These are phyloP conservation scores for Hylia prasina DNA, from an alignment of 2,113 vertebrate species.

Conservation along the genomic window DNA sequence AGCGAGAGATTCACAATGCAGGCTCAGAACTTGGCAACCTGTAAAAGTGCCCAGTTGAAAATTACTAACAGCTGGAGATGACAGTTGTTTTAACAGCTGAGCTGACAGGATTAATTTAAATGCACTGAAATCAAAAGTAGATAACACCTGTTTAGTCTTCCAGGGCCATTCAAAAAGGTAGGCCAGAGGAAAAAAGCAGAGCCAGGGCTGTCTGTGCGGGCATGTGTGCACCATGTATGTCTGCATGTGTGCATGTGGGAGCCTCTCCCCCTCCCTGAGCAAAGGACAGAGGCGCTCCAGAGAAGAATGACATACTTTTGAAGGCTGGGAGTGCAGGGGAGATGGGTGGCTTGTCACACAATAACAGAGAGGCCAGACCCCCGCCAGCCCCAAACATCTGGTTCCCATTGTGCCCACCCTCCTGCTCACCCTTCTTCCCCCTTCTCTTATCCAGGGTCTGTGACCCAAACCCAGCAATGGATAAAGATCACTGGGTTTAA, in stretches of 20 bases:
- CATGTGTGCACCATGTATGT: neutral
- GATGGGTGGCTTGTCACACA: slow-evolving; percentile 15
- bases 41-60: slow-evolving; percentile 95
- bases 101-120: slow-evolving; percentile 99
- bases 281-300: slow-evolving; percentile 41
- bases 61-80: slow-evolving; percentile 99
- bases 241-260: neutral
- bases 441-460: slow-evolving; percentile 71
- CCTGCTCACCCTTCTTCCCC: slow-evolving; percentile 38
- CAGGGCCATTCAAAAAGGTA: slow-evolving; percentile 85
- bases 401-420: slow-evolving; percentile 75
- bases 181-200: slow-evolving; percentile 68
- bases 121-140: slow-evolving; percentile 99
- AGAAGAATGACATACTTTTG: slow-evolving; percentile 47
- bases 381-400: slow-evolving; percentile 86
- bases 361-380: slow-evolving; percentile 41
- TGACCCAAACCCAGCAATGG: slow-evolving; percentile 77
- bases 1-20: slow-evolving; percentile 70
- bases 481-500: slow-evolving; percentile 80
- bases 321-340: neutral
- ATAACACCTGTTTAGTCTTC: slow-evolving; percentile 99
- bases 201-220: slow-evolving; percentile 51
- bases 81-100: slow-evolving; percentile 99
- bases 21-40: slow-evolving; percentile 83
- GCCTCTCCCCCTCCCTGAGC: neutral